These are phyloP conservation scores for Zygogramma bicolorata DNA, from an alignment of 2,888 invertebrate genomes.

Conservation along the genomic window DNA sequence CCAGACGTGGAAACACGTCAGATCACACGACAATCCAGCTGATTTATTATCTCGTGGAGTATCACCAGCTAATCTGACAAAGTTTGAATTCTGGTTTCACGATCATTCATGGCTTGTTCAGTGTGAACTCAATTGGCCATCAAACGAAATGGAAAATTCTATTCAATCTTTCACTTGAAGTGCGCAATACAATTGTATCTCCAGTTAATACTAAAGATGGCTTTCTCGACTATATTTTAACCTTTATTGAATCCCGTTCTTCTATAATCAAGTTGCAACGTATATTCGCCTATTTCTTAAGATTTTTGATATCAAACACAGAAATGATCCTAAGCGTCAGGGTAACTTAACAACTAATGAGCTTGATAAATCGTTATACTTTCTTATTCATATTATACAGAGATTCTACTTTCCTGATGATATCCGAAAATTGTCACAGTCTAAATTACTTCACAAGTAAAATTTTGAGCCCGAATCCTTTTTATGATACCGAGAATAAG, in stretches of 20 bases:
- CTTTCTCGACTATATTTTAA: background rate
- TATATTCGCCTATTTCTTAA: conserved; percentile 18
- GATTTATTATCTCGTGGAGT: conserved; percentile 20
- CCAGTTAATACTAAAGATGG: background rate
- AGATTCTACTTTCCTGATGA: conserved; percentile 19
- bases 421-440: background rate
- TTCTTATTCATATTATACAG: conserved; percentile 21
- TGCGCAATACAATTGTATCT: background rate
- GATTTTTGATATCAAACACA: background rate
- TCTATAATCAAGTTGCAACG: conserved; percentile 17
- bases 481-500: conserved; percentile 32
- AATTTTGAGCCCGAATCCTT: conserved; percentile 39
- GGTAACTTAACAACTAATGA: conserved; percentile 3
- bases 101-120: conserved; percentile 7
- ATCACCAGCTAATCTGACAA: background rate
- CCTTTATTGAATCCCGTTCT: background rate
- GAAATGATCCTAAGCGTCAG: background rate
- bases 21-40: conserved; percentile 22
- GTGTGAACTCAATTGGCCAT: background rate
- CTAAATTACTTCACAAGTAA: conserved; percentile 22
- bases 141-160: background rate
- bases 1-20: conserved; percentile 14
- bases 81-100: conserved; percentile 17
- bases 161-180: background rate
- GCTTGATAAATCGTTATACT: conserved; percentile 1